Percentiles rank a stretch among this genome's conserved stretches.
phyloP scores from a whole-genome alignment of 2,113 vertebrate species.

The Ophthalmolycus amberensis region DNA sequence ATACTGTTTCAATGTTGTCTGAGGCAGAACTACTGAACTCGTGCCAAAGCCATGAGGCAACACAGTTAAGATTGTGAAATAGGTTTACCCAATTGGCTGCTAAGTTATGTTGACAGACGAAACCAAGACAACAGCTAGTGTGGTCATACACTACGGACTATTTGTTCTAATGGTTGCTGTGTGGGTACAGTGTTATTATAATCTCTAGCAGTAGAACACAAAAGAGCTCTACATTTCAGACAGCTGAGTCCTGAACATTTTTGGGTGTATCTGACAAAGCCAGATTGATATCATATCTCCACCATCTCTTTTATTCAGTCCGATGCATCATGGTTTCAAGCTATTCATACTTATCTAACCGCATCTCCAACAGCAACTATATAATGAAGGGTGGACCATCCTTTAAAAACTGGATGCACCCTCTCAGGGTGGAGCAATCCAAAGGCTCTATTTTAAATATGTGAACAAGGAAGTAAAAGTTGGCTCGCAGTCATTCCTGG shows the following conservation, averaged over 20 bases:
- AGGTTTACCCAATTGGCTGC: background rate
- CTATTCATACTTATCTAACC: background rate
- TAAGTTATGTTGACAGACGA: background rate
- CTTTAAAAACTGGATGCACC: conserved; percentile 1
- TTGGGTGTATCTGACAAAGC: background rate
- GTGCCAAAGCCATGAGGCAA: conserved; percentile 7
- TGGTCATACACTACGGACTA: background rate
- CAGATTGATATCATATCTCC: background rate
- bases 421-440: conserved; percentile 52
- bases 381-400: background rate
- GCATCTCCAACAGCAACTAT: background rate
- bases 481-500: conserved; percentile 13
- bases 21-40: background rate
- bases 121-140: background rate
- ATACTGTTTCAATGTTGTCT: background rate
- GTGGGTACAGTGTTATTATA: background rate
- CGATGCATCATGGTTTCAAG: background rate
- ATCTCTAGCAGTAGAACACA: background rate
- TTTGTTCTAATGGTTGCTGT: background rate
- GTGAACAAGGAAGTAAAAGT: conserved; percentile 74
- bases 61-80: conserved; percentile 10
- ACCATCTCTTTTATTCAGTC: background rate
- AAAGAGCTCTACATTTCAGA: background rate
- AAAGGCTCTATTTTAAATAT: conserved; percentile 51
- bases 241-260: conserved; percentile 2